These are phyloP conservation scores for Netelia inedita DNA, from an alignment of 2,888 invertebrate genomes.

Conservation along the genomic window DNA sequence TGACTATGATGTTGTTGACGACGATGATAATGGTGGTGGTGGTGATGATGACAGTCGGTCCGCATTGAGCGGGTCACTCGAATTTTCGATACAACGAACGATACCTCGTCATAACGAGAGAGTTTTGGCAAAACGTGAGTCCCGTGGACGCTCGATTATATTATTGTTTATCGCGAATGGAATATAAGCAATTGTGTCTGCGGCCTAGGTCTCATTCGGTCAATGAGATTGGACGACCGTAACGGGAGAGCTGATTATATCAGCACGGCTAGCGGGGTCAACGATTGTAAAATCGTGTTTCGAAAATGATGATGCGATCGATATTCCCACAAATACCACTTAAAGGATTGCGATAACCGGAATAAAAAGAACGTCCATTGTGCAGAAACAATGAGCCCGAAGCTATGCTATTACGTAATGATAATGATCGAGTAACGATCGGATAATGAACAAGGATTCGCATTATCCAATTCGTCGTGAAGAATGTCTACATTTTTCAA, in stretches of 20 bases:
- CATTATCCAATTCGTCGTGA: too few relatives aligned
- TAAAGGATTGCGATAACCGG: too few relatives aligned
- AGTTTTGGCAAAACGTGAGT: constrained; percentile 47
- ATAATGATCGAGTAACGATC: too few relatives aligned
- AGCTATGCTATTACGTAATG: too few relatives aligned
- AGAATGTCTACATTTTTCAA: too few relatives aligned
- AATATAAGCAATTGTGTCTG: constrained; percentile 41
- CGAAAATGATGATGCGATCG: too few relatives aligned
- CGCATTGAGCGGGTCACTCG: constrained; percentile 65
- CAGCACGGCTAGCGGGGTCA: too few relatives aligned
- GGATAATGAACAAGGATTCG: too few relatives aligned
- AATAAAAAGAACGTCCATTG: too few relatives aligned
- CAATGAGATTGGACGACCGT: constrained; percentile 48
- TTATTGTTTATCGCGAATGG: constrained; percentile 28
- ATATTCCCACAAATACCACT: too few relatives aligned
- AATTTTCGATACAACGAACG: constrained; percentile 58
- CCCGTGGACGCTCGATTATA: constrained; percentile 1
- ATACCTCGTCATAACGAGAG: constrained; percentile 52
- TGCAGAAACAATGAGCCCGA: too few relatives aligned
- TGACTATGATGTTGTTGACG: background rate
- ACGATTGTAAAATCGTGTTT: too few relatives aligned
- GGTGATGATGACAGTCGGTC: constrained; percentile 54
- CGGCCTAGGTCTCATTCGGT: constrained; percentile 31
- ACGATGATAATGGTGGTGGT: constrained; percentile 23
- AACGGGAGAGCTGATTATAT: constrained; percentile 18